phyloP scores from a whole-genome alignment of 2,888 invertebrate genomes.

The Dorcus parallelipipedus region DNA sequence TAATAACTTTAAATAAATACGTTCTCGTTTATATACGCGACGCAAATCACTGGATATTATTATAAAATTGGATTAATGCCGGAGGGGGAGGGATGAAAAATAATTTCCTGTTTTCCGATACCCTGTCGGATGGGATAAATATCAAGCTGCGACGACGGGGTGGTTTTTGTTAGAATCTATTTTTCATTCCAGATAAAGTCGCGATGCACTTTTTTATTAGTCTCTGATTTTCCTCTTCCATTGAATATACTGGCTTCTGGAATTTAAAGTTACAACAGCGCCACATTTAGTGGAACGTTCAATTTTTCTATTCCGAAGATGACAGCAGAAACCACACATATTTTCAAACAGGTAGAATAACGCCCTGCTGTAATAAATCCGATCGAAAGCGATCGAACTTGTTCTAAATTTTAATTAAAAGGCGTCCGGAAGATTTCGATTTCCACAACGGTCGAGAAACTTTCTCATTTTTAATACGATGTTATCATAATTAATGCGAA shows the following conservation, averaged over 20 bases:
- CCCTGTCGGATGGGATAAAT: neutral
- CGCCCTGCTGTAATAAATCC: too few species aligned
- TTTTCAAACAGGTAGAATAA: neutral
- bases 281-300: too few species aligned
- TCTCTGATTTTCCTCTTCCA: too few species aligned
- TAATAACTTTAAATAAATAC: too few species aligned
- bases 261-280: too few species aligned
- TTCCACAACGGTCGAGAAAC: neutral
- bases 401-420: neutral
- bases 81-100: conserved; percentile 16
- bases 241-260: too few species aligned
- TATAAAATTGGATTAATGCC: conserved; percentile 15
- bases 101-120: conserved; percentile 13
- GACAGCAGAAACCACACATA: too few species aligned
- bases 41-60: conserved; percentile 8
- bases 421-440: neutral
- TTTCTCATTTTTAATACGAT: neutral
- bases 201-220: too few species aligned
- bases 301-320: too few species aligned
- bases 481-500: neutral
- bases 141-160: neutral
- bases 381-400: neutral
- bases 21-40: conserved; percentile 7
- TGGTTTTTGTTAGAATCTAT: too few species aligned
- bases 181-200: too few species aligned